Evolutionary conservation across 2,113 vertebrate species (phyloP), one percentile per base, ranked within the genome.

Genomic region (Salvator merianae): DNA sequence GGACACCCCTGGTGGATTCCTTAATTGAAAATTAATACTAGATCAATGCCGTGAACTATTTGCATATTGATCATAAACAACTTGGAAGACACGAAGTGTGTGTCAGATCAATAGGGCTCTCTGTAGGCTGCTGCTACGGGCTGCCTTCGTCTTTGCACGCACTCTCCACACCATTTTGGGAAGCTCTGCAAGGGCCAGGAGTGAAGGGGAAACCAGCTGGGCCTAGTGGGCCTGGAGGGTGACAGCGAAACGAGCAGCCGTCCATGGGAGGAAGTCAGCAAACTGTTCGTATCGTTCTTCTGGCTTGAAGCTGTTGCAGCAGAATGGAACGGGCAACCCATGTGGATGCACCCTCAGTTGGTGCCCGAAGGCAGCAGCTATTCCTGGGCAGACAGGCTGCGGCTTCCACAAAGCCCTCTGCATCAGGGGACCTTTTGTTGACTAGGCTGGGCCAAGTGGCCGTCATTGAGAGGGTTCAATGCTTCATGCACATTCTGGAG

Each of bases 11-110:
- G 86, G 98, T 98, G 98, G 97, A 97, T 98, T 98, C 96, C 96
- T 97, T 99, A 99, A 99, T 99, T 99, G 99, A 99, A 99, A 99
- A 99, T 99, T 99, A 99, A 99, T 99, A 99, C 97, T 86, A 94
- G 98, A 99, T 99, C 98, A 96, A 99, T 99, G 97, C 97, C 92
- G 95, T 78, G 94, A 96, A 96, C 97, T 94, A 99, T 99, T 99
- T 99, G 98, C 99, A 99, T 99, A 99, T 99, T 99, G 99, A 99
- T 99, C 97, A 98, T 97, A 98, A 99, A 98, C 98, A 98, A 97
- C 97, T 98, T 97, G 94, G 97, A 98, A 99, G 97, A 98, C 98
- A 98, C 97, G 96, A 94, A 98, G 97, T 97, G 97, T 97, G 97
- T 95, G 92, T 93, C 91, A 95, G 95, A 99, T 99, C 98, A 97